Evolutionary conservation across 2,888 invertebrate species (phyloP), one percentile per base, ranked within the genome.

Genomic region (Cephus nigrinus): DNA sequence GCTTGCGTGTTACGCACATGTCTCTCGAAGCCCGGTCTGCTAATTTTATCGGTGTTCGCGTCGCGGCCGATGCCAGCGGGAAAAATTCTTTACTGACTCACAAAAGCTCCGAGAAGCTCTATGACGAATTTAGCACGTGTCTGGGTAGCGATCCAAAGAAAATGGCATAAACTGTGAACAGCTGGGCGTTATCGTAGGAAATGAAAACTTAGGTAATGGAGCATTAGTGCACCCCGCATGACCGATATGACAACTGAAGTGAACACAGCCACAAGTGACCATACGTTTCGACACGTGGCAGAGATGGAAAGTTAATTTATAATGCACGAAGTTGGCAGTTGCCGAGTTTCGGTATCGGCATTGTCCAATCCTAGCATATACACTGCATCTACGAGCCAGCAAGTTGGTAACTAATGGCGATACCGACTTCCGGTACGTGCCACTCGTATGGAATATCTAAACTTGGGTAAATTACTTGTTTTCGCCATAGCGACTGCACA

Each of bases 31-130:
- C 77, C 73, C 33, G 74, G 68, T 36, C 71, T 75, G 69, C 77
- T 75, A 77, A 75, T 71, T 77, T 74, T 71, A 55, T 35, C 74
- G 73, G 33, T 32, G 33, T 33, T 31, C 33, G 12, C 23, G 71
- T 32, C 9, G 2, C 23, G 23, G 23, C 55, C 9, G 71, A 71
- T 31, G 33, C 31, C 31, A 71, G 4, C 33, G 69, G 31, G 30
- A n/a, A 35, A 69, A 76, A 36, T 77, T 77, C 77, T 68, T 69
- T 68, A 77, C 77, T 75, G 75, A 77, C 75, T 77, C 77, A 69
- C 74, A 68, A 69, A 69, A 77, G 55, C 75, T 74, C 68, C 34
- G 34, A 32, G 74, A 36, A 30, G 75, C 12, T 72, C 35, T 74
- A 36, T 74, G 77, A 77, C 77, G 40, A 77, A 69, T 77, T 77